phyloP scores from a whole-genome alignment of 2,888 invertebrate genomes.

The Zeuzera pyrina region DNA sequence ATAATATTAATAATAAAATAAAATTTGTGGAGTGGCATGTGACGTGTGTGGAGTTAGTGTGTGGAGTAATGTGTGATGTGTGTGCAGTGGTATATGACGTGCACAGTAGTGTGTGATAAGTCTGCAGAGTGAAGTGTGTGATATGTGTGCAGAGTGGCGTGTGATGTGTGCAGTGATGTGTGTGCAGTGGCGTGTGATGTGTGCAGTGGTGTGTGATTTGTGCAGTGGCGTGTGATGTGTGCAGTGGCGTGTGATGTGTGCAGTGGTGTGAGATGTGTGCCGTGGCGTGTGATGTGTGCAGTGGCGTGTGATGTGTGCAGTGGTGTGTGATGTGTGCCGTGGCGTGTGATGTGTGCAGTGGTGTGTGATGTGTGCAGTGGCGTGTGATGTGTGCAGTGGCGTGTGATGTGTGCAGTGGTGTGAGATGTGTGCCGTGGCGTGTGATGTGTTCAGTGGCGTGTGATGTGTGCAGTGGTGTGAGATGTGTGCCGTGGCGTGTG shows the following conservation, averaged over 20 bases:
- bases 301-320: constrained; percentile 54
- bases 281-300: neutral
- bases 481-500: constrained; percentile 27
- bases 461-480: constrained; percentile 43
- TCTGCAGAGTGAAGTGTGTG: no score
- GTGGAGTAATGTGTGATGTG: no score
- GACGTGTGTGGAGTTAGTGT: no score
- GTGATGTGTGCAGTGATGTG: neutral
- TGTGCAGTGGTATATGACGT: no score
- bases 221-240: neutral
- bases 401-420: neutral
- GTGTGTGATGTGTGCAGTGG: neutral
- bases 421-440: constrained; percentile 74
- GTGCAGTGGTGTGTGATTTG: constrained; percentile 42
- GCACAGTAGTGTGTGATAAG: no score
- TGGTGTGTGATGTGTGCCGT: constrained; percentile 83
- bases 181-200: constrained; percentile 54
- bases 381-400: neutral
- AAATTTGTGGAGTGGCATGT: no score
- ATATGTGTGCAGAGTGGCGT: constrained; percentile 63
- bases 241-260: neutral
- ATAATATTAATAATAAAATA: no score
- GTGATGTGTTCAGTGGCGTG: constrained; percentile 81
- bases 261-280: neutral
- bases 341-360: constrained; percentile 71